Evolutionary conservation across 2,113 vertebrate genomes (phyloP), one percentile per base, ranked within the genome.

Genomic region (Heterotis niloticus): DNA sequence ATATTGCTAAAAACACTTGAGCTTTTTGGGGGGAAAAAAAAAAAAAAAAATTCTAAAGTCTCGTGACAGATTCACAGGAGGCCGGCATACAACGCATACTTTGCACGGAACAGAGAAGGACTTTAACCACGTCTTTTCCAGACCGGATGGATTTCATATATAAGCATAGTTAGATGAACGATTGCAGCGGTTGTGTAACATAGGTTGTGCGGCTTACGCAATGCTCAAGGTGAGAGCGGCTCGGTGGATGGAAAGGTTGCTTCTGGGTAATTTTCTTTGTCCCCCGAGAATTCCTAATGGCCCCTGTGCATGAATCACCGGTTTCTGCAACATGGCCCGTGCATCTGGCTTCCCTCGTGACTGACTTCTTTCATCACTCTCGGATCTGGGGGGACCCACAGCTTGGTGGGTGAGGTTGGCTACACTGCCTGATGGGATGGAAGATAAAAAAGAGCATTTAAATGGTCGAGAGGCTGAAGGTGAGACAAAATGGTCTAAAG

Each of bases 341-440:
- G 90, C 89, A 94, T 94, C 94, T 95, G 91, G 95, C 92, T 93
- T 93, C 93, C 93, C 93, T 93, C 92, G 90, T 93, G 91, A 94
- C 88, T 90, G 88, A 89, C 85, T 86, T 84, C 91, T 91, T 88
- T 91, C 92, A 89, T 7, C 34, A 44, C 34, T 44, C 3, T 7
- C 7, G 34, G 34, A 44, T 4, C 34, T 7, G 34, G 34, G 34
- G 2, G 34, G 34, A 17, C 59, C 59, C 13, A 62, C 3, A 62
- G 59, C 59, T 62, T 20, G 20, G 59, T 44, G 34, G 34, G 34
- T 44, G 34, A 44, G 34, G 34, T 44, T 7, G 34, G 34, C 34
- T 44, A 4, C 34, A 44, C 34, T 44, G 34, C 34, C 34, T 44
- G 7, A 44, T 44, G 7, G 34, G 34, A 44, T 44, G 34, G 34